Evolutionary conservation across 1,140 invertebrate species (phyloP), one percentile per base, ranked within the genome.

Genomic region (Charaxes varanes): DNA sequence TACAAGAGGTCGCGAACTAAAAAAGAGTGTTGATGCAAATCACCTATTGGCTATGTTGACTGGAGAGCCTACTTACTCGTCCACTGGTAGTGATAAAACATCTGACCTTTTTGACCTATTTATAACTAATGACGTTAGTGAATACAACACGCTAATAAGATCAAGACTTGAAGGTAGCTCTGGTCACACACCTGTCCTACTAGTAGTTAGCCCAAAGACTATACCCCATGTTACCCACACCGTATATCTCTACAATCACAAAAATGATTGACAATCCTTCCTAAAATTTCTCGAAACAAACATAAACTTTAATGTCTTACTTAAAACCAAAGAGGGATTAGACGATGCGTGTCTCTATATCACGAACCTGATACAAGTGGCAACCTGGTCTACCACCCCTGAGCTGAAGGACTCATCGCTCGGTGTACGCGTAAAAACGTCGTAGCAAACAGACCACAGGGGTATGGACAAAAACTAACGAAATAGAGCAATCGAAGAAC

Each of bases 91-190:
- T 8, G 46, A 51, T 2, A 37, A 34, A 19, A 37, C 26, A 16
- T 44, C 42, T 6, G 53, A 62, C 12, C 24, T 56, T 7, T 6
- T 61, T 3, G 58, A 53, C 23, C 57, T 51, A 15, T 48, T 32
- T 26, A 11, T 53, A 1, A 17, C 6, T 2, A 53, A 49, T 24
- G 48, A 45, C 0, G 18, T 57, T 6, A 11, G 33, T 1, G 12
- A 1, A 14, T 10, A 7, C 2, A 34, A 27, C 12, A 8, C 49
- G 5, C 23, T 37, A 3, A 22, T 32, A 6, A 21, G 41, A 10
- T 35, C 32, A 6, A 24, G 47, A 10, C 16, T 35, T 6, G 47
- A 62, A 6, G 14, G 42, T 8, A 28, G 14, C 2, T 53, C 44
- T 7, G 51, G 54, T 12, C 49, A 56, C 15, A 27, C 34, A 13